Evolutionary conservation across 1,140 invertebrate species (phyloP).

Genomic region (Samia ricini): DNA sequence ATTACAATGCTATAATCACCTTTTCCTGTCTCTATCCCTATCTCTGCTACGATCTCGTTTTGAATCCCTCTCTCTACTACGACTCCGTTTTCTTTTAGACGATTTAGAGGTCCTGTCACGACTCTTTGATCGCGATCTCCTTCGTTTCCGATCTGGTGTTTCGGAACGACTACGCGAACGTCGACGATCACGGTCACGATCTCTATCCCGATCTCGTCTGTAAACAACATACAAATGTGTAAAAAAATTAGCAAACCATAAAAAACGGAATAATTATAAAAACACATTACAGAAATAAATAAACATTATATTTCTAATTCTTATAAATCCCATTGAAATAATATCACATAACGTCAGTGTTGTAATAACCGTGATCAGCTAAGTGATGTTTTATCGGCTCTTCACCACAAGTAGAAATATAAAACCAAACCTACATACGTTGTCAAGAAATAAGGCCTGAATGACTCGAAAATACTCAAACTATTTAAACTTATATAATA

Average conservation of each 20-base stretch:
- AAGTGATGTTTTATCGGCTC: not conserved
- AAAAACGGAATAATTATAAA: not conserved
- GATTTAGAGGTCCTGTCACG: conserved; percentile 78
- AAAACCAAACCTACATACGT: not conserved
- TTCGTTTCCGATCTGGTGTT: conserved; percentile 79
- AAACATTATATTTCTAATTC: no score
- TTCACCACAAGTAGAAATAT: not conserved
- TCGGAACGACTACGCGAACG: conserved; percentile 75
- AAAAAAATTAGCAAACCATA: conserved; percentile 14
- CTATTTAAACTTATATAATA: no score
- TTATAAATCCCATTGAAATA: no score
- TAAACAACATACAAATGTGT: conserved; percentile 20
- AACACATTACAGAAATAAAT: not conserved
- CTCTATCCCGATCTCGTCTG: conserved; percentile 62
- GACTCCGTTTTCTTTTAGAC: conserved; percentile 69
- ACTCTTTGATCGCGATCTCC: conserved; percentile 80
- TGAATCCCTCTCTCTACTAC: conserved; percentile 74
- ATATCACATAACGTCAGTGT: no score
- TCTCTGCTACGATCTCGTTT: conserved; percentile 70
- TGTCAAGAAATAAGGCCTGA: not conserved
- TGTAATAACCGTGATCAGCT: no score
- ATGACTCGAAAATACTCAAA: not conserved
- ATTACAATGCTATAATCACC: conserved; percentile 30
- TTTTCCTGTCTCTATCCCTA: conserved; percentile 71
- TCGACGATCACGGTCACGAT: conserved; percentile 66